Conservation (phyloP, 2,888 invertebrate species). For the Drosophila robusta region DNA sequence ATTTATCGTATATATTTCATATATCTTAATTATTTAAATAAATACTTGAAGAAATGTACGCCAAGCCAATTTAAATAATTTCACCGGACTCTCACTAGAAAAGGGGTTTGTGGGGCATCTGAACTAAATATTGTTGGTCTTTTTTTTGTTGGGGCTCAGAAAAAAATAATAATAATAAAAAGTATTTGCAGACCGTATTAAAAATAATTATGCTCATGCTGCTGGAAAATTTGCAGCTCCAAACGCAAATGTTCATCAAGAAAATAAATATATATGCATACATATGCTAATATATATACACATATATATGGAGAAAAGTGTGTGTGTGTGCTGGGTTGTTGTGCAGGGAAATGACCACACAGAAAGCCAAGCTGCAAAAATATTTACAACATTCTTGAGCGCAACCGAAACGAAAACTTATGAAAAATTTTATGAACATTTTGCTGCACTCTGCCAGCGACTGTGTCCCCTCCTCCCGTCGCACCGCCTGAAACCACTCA, state of each 20-base stretch:
- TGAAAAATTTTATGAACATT: conserved; percentile 77
- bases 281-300: conserved; percentile 2
- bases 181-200: conserved; percentile 62
- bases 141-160: no score
- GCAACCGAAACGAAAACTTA: conserved; percentile 77
- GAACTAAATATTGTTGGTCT: no score
- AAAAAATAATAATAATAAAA: conserved; percentile 15
- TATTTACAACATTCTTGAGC: conserved; percentile 75
- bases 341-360: conserved; percentile 66
- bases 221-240: conserved; percentile 58
- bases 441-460: conserved; percentile 26
- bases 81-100: no score
- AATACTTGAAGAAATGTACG: no score
- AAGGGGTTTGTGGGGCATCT: no score
- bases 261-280: conserved; percentile 18
- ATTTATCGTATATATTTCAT: no score
- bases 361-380: conserved; percentile 61
- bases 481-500: not conserved
- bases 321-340: conserved; percentile 18
- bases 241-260: conserved; percentile 24
- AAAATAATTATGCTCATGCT: conserved; percentile 75
- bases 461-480: not conserved
- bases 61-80: no score
- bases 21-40: no score
- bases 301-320: conserved; percentile 7